A percentile compares a stretch with the other conserved stretches of the same genome.
phyloP scores from a whole-genome alignment of 2,888 invertebrate genomes.

The Chloroclystis v-ata region DNA sequence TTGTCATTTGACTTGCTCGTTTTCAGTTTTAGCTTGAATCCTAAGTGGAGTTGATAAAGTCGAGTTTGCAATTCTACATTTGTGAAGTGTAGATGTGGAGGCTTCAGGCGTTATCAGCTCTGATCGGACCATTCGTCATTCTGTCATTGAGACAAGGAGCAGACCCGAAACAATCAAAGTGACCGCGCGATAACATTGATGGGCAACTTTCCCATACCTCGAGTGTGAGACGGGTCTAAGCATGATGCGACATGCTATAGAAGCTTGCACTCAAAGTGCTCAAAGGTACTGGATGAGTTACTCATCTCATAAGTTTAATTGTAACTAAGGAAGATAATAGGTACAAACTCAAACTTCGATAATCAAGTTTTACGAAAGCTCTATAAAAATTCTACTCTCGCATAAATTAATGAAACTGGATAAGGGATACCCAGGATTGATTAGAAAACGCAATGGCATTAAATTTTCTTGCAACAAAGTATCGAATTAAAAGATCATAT shows the following conservation, averaged over 20 bases:
- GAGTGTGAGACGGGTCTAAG: constrained; percentile 13
- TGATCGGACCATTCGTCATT: constrained; percentile 74
- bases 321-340: too few species aligned
- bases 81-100: constrained; percentile 36
- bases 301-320: too few species aligned
- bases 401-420: too few species aligned
- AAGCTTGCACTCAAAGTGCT: too few species aligned
- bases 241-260: not conserved
- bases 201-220: constrained; percentile 36
- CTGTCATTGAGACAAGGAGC: constrained; percentile 66
- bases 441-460: too few species aligned
- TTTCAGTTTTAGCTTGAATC: not conserved
- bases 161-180: constrained; percentile 67
- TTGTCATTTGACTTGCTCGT: not conserved
- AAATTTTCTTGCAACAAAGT: too few species aligned
- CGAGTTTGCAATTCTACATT: not conserved
- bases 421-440: too few species aligned
- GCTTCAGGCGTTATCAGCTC: constrained; percentile 47
- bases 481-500: too few species aligned
- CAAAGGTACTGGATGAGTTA: too few species aligned
- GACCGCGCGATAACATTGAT: constrained; percentile 68
- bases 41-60: not conserved
- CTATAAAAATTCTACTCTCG: too few species aligned
- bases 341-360: too few species aligned
- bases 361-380: too few species aligned